These are phyloP conservation scores for Apolygus lucorum DNA, from an alignment of 1,140 invertebrate species.

Conservation along the genomic window DNA sequence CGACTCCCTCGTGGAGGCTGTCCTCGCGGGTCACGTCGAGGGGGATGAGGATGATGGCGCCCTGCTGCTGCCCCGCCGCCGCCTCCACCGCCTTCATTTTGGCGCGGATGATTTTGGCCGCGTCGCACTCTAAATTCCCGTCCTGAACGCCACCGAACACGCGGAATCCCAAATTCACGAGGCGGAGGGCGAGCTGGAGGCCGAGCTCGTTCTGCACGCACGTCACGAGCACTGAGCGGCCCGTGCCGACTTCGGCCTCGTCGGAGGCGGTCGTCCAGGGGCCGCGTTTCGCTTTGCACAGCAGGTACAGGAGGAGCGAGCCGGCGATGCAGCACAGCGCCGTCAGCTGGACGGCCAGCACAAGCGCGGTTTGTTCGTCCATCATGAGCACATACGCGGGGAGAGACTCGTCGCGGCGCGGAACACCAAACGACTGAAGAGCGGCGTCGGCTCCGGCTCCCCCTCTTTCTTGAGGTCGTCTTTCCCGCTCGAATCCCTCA, in stretches of 20 bases:
- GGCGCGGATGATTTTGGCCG: conserved; percentile 52
- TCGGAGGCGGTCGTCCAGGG: conserved; percentile 11
- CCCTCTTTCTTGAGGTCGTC: no score
- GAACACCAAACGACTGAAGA: no score
- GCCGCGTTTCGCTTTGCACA: conserved; percentile 55
- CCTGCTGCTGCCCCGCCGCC: conserved; percentile 1
- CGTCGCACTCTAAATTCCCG: conserved; percentile 36
- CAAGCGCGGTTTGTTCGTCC: conserved; percentile 66
- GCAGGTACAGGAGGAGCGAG: conserved; percentile 60
- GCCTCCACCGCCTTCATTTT: conserved; percentile 45
- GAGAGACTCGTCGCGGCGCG: no score
- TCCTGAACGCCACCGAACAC: conserved; percentile 63
- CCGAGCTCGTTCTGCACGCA: conserved; percentile 65
- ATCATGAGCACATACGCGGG: no score
- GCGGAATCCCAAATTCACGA: conserved; percentile 57
- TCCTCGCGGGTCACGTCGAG: conserved; percentile 72
- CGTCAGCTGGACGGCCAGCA: conserved; percentile 64
- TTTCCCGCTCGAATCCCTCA: no score
- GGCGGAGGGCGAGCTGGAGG: conserved; percentile 57
- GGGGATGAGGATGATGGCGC: conserved; percentile 49
- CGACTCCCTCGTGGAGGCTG: conserved; percentile 63
- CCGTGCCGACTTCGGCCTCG: conserved; percentile 28
- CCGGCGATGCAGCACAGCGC: conserved; percentile 68
- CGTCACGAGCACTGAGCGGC: conserved; percentile 55
- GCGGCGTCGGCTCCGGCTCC: no score